Base-by-base conservation (phyloP, 2,888 invertebrate genomes). In the Chalcosyrphus nemorum region DNA sequence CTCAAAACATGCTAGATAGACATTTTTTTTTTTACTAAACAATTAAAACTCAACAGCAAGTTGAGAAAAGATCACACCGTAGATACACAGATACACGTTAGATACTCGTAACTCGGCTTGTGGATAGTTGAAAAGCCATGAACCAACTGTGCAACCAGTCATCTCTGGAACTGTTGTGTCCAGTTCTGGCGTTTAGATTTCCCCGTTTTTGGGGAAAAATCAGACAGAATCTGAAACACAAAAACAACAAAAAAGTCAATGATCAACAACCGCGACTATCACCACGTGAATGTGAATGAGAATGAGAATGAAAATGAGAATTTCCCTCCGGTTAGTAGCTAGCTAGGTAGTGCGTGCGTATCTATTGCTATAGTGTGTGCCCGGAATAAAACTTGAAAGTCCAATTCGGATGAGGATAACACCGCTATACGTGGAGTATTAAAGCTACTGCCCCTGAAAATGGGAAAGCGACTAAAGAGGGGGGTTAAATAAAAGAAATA, bases 261-360 rank as follows among this genome's bases (percentile, higher is more conserved):
- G 59, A 66, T 72, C 81, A n/a, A 24, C 32, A 29, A 65, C 47
- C 29, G 50, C 45, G 35, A 21, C 38, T 11, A 61, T 6, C 41
- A 47, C 29, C 47, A 66, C 72, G 66, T 72, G 82, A 82, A 78
- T 82, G 54, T 52, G 82, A 82, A 77, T 82, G 59, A 61, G 27
- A n/a, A n/a, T n/a, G 27, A 3, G 32, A 56, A 68, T 68, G 19
- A 4, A 7, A 32, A 32, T 32, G 32, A 32, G 32, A 74, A 59
- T 66, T 59, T 52, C n/a, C 35, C 29, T 13, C 19, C 38, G 15
- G n/a, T 29, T 17, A 65, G 63, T 47, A 65, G 63, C 56, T 70
- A 52, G 21, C 38, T 59, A 47, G 38, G 32, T 43, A 6, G 6
- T 1, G 17, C 35, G 57, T n/a, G 29, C 24, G 24, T 13, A 61